Percentiles rank a stretch among this genome's conserved stretches.
Conservation (phyloP, 1,140 invertebrate species). For the Notospermus geniculatus region DNA sequence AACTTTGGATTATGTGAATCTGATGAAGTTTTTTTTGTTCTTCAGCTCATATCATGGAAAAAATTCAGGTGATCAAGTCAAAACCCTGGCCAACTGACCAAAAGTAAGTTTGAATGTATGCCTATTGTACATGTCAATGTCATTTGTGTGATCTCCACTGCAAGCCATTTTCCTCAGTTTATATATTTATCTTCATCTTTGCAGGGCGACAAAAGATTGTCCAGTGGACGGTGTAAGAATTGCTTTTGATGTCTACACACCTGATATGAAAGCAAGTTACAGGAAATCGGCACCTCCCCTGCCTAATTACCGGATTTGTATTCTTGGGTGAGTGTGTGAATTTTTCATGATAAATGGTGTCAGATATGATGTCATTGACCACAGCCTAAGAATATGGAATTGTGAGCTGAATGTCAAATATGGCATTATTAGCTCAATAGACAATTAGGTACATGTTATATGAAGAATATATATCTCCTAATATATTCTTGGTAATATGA, state of each 20-base stretch:
- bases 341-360: not conserved
- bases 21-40: not conserved
- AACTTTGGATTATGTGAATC: too few species aligned
- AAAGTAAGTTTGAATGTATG: slow-evolving; percentile 2
- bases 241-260: slow-evolving; percentile 40
- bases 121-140: too few species aligned
- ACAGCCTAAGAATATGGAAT: too few species aligned
- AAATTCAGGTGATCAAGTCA: slow-evolving; percentile 13
- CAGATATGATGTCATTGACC: not conserved
- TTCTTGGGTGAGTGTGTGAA: slow-evolving; percentile 33
- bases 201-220: too few species aligned
- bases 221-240: slow-evolving; percentile 11
- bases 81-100: not conserved
- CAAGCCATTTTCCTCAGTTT: too few species aligned
- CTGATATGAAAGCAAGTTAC: slow-evolving; percentile 31
- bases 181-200: too few species aligned
- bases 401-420: too few species aligned
- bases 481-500: not conserved
- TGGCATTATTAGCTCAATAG: too few species aligned
- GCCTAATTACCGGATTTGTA: slow-evolving; percentile 41
- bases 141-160: too few species aligned
- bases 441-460: too few species aligned
- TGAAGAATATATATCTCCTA: too few species aligned
- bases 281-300: slow-evolving; percentile 40
- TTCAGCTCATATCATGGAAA: slow-evolving; percentile 25